Evolutionary conservation across 64 coral and sea anemone species (phyloP), one percentile per base, ranked within the genome.

Genomic region (Platygyra sinensis): DNA sequence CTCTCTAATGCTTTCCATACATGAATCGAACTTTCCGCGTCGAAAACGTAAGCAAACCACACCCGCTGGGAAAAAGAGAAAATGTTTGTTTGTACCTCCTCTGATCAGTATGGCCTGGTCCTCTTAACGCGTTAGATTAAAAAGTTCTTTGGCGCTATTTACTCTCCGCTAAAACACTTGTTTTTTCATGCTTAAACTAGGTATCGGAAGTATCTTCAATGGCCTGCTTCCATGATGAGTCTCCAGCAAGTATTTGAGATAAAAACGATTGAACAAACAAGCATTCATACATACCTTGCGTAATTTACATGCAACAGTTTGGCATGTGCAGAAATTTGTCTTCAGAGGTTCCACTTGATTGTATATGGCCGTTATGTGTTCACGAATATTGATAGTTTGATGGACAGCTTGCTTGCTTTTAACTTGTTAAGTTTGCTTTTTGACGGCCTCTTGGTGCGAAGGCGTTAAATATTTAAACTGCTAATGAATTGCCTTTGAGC

Each of bases 391-490:
- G 31, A 4, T 10, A 46, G 36, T 31, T 69, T 30, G 19, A n/a
- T 24, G 7, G 32, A 10, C 61, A 64, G 20, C 25, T 83, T 67
- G 60, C 42, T 83, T 8, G 20, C 33, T 38, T 27, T 51, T 20
- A 0, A 10, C 22, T 5, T 25, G 5, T 11, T 28, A 27, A 27
- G 24, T 11, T 25, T 27, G 65, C 9, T 69, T 69, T 69, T 9
- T 24, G 18, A 24, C 7, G 49, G 62, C 15, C 30, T 7, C 62
- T 46, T 69, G 50, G 28, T 8, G n/a, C 33, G 12, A 27, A 69
- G 9, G 32, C 9, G 19, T 85, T 71, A 85, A 85, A 22, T 71
- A 46, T 85, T 85, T 69, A 85, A 46, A 71, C 13, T n/a, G 62
- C 20, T 69, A 13, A 50, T 84, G 62, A 84, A 50, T 84, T 22